These are phyloP conservation scores for Archips xylosteana DNA, from an alignment of 2,888 invertebrate genomes.

Conservation along the genomic window DNA sequence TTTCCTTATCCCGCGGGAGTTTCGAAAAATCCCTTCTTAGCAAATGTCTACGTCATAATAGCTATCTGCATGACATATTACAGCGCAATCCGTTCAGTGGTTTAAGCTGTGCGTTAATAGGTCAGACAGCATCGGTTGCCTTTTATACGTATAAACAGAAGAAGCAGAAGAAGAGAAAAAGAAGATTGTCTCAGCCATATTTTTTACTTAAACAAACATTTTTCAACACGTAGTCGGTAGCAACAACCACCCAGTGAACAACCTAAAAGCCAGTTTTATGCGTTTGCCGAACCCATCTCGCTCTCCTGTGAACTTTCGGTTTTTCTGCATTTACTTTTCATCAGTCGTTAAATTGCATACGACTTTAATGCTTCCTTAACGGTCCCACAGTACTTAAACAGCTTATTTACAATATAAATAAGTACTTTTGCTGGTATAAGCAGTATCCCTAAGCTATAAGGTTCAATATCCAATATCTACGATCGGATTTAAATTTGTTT, in stretches of 20 bases:
- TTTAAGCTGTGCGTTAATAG: too few species aligned
- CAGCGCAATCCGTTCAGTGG: too few species aligned
- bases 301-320: neutral
- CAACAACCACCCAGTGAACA: neutral
- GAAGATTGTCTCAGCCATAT: too few species aligned
- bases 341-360: conserved; percentile 25
- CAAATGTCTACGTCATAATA: too few species aligned
- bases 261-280: neutral
- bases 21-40: too few species aligned
- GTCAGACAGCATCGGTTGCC: too few species aligned
- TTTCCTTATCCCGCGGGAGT: too few species aligned
- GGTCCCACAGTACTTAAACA: conserved; percentile 22
- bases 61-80: too few species aligned
- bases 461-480: neutral
- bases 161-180: too few species aligned
- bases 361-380: conserved; percentile 29
- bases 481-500: neutral
- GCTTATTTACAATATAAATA: conserved; percentile 1
- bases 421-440: neutral
- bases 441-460: neutral
- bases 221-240: neutral
- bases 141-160: neutral
- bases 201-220: too few species aligned
- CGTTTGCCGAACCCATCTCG: conserved; percentile 1
- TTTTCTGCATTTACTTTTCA: conserved; percentile 31